Conservation (phyloP, 2,113 vertebrate species). For the Diglossa brunneiventris region DNA sequence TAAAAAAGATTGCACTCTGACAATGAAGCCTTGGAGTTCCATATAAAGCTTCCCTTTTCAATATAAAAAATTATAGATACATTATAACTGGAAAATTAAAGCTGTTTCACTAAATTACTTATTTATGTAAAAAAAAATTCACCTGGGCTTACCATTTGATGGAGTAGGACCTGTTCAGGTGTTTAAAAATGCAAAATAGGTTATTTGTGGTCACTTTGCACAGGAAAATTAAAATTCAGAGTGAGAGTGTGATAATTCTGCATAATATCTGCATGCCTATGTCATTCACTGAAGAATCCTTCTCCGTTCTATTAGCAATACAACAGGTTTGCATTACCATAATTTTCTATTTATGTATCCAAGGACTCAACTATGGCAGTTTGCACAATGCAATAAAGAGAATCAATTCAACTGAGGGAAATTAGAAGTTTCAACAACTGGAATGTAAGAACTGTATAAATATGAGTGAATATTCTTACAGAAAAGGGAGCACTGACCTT, state of each 20-base stretch:
- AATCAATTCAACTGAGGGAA: background rate
- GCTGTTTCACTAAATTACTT: background rate
- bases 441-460: background rate
- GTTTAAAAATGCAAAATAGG: background rate
- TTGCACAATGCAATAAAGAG: background rate
- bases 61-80: background rate
- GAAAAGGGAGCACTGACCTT: background rate
- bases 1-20: background rate
- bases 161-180: background rate
- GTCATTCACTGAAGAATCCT: background rate
- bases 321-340: background rate
- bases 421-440: background rate
- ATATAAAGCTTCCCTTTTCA: background rate
- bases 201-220: background rate
- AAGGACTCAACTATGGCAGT: background rate
- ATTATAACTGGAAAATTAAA: background rate
- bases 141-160: background rate
- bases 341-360: background rate
- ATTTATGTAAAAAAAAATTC: background rate
- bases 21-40: background rate
- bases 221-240: background rate
- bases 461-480: background rate
- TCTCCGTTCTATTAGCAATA: background rate
- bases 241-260: background rate
- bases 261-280: background rate